These are phyloP conservation scores for Eurytoma adleriae DNA, from an alignment of 2,888 invertebrate species.

Conservation along the genomic window DNA sequence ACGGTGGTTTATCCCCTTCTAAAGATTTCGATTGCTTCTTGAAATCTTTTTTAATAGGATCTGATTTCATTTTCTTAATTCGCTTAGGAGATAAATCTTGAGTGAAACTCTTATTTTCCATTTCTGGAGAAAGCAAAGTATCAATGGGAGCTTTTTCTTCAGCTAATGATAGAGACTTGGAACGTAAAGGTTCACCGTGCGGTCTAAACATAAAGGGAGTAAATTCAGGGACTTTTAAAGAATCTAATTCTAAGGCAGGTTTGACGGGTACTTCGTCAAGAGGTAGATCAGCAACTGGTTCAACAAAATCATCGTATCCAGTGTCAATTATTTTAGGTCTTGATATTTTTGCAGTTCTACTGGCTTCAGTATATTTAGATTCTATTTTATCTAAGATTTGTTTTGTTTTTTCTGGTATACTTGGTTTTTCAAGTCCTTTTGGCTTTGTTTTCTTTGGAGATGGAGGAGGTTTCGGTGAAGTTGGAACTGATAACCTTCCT, in stretches of 20 bases:
- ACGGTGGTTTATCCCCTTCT: conserved; percentile 72
- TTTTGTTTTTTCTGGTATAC: conserved; percentile 74
- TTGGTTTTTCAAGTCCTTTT: conserved; percentile 69
- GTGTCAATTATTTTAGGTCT: conserved; percentile 73
- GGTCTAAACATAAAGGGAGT: conserved; percentile 72
- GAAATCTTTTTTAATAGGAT: conserved; percentile 71
- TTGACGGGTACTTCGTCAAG: conserved; percentile 74
- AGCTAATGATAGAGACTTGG: conserved; percentile 72
- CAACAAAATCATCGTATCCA: conserved; percentile 74
- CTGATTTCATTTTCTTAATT: conserved; percentile 67
- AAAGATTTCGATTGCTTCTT: conserved; percentile 74
- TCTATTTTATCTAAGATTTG: conserved; percentile 73
- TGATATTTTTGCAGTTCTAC: conserved; percentile 65
- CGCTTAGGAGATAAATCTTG: conserved; percentile 73
- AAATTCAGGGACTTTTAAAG: conserved; percentile 74
- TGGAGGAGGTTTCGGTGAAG: conserved; percentile 58
- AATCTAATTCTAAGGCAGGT: conserved; percentile 71
- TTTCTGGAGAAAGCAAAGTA: conserved; percentile 72
- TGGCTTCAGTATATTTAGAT: conserved; percentile 69
- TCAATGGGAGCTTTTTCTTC: conserved; percentile 75
- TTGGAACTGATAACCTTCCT: conserved; percentile 37
- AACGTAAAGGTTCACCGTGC: conserved; percentile 72
- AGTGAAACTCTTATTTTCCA: conserved; percentile 72
- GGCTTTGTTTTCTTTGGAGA: conserved; percentile 63
- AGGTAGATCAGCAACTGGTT: conserved; percentile 73